Conservation (phyloP, 2,797 vertebrate species). For the Siniperca scherzeri region DNA sequence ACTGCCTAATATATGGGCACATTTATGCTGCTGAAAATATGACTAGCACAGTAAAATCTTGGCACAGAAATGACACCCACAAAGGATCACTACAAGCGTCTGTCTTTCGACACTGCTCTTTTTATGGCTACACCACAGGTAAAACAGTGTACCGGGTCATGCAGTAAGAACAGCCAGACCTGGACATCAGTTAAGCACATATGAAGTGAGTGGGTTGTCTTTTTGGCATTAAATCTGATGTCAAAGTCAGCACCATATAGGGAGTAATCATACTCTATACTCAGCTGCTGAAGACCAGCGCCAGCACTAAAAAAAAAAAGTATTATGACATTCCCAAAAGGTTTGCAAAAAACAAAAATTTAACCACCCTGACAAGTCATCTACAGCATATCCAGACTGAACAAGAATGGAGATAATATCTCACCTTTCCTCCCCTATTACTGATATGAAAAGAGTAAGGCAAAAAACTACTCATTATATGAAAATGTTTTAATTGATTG, state of each 20-base stretch:
- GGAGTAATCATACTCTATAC: neutral
- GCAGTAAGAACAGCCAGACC: neutral
- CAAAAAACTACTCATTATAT: neutral
- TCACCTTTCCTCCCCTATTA: neutral
- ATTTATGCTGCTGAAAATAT: slow-evolving; percentile 7
- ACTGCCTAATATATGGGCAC: slow-evolving; percentile 1
- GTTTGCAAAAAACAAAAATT: neutral
- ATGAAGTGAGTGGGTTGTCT: slow-evolving; percentile 1
- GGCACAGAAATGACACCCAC: neutral
- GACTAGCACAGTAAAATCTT: slow-evolving; percentile 1
- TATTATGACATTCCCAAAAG: neutral
- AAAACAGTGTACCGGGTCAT: neutral
- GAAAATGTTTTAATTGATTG: neutral
- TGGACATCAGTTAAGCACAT: neutral
- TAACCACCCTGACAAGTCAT: neutral
- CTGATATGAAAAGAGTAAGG: neutral
- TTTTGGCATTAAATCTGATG: slow-evolving; percentile 2
- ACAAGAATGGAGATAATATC: neutral
- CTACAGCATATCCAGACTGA: neutral
- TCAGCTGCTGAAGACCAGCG: neutral
- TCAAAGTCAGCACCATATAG: neutral
- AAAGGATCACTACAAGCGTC: neutral
- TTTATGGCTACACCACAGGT: slow-evolving; percentile 2
- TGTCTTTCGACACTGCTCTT: slow-evolving; percentile 2
- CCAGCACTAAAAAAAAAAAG: neutral